These are phyloP conservation scores for Portevinia maculata DNA, from an alignment of 2,888 invertebrate genomes.

Conservation along the genomic window DNA sequence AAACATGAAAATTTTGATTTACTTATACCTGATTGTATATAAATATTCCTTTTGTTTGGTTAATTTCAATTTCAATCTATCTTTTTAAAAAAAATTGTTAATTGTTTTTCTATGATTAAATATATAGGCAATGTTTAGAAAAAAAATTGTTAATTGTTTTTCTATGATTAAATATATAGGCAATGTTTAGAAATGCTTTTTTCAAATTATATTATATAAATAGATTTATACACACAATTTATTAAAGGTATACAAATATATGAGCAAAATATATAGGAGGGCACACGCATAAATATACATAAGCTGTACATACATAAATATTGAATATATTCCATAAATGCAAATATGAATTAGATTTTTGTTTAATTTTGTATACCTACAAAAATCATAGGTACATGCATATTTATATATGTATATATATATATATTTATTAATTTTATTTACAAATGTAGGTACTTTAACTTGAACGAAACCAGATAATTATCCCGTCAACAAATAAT, in stretches of 20 bases:
- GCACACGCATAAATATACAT: constrained; percentile 74
- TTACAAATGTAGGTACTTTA: too few relatives aligned
- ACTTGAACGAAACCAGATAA: neutral
- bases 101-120: constrained; percentile 62
- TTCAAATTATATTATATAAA: constrained; percentile 52
- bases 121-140: constrained; percentile 67
- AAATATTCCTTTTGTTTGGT: constrained; percentile 61
- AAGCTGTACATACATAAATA: constrained; percentile 47
- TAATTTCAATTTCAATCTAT: constrained; percentile 24
- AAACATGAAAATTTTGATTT: constrained; percentile 72
- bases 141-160: constrained; percentile 35
- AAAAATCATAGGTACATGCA: constrained; percentile 72
- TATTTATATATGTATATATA: constrained; percentile 52
- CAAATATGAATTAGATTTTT: constrained; percentile 71
- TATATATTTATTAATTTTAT: constrained; percentile 37
- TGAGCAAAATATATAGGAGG: constrained; percentile 75
- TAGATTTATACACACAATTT: constrained; percentile 36
- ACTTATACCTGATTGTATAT: constrained; percentile 74
- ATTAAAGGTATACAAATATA: constrained; percentile 74
- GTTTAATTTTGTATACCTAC: constrained; percentile 62
- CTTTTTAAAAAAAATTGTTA: constrained; percentile 29
- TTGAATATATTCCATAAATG: constrained; percentile 74
- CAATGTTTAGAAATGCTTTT: constrained; percentile 72
- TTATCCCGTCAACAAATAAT: neutral
- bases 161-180: constrained; percentile 72